A percentile compares a stretch with the other conserved stretches of the same genome.
phyloP scores from a whole-genome alignment of 2,888 invertebrate genomes.

The Lithophane semibrunnea region DNA sequence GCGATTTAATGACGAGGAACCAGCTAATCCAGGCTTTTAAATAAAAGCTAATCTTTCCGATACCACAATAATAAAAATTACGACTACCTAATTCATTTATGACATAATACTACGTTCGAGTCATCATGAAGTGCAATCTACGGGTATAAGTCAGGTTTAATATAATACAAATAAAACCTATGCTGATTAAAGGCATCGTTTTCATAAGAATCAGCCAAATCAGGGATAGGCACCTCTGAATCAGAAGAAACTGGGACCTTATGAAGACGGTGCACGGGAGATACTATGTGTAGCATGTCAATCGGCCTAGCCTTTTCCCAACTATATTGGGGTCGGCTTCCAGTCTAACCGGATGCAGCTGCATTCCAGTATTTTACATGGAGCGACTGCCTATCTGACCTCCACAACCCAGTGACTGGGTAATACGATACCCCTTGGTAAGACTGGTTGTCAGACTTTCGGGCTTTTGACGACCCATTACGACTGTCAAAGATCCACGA shows the following conservation, averaged over 20 bases:
- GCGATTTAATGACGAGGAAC: background rate
- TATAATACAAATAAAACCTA: background rate
- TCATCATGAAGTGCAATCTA: background rate
- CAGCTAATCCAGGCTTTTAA: constrained; percentile 17
- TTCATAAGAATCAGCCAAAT: background rate
- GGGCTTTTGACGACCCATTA: no score
- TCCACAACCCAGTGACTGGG: no score
- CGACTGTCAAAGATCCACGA: no score
- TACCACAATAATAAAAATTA: background rate
- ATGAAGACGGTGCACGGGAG: background rate
- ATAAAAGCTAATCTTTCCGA: constrained; percentile 17
- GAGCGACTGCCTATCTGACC: no score
- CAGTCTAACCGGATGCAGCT: no score
- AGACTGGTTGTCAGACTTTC: no score
- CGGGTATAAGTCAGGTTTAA: background rate
- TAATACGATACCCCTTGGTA: no score
- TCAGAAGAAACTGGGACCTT: background rate
- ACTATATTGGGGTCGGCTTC: no score
- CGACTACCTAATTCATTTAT: background rate
- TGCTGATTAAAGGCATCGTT: background rate
- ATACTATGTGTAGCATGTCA: background rate
- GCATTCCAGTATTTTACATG: no score
- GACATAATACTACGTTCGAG: background rate
- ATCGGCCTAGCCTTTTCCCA: no score
- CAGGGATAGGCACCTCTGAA: background rate